phyloP scores from a whole-genome alignment of 2,797 vertebrate genomes.

The Dermochelys coriacea region DNA sequence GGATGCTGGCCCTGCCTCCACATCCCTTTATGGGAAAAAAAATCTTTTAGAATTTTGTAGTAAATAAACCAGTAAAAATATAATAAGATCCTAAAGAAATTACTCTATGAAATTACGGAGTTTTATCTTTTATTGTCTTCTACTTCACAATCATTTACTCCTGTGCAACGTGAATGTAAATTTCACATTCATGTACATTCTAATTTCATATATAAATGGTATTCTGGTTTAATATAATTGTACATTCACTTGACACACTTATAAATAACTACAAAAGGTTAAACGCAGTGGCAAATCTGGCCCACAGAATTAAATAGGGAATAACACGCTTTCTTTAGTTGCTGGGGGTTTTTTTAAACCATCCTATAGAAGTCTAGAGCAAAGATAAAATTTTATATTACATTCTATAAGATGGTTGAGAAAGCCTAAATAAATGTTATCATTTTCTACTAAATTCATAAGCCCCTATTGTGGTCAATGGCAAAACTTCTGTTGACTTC shows the following conservation, averaged over 20 bases:
- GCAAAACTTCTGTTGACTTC: no score
- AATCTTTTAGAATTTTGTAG: not conserved
- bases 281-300: no score
- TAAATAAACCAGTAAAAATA: not conserved
- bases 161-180: not conserved
- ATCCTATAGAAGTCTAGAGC: no score
- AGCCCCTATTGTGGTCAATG: no score
- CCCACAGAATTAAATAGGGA: no score
- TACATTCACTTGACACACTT: not conserved
- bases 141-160: not conserved
- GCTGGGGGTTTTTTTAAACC: no score
- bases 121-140: not conserved
- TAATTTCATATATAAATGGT: slow-evolving; percentile 1
- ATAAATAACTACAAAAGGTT: not conserved
- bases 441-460: no score
- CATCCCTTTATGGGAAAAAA: not conserved
- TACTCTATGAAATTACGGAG: slow-evolving; percentile 10
- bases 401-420: no score
- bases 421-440: no score
- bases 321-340: no score
- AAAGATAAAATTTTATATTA: no score
- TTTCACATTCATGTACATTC: not conserved
- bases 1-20: not conserved
- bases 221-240: not conserved
- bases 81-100: not conserved